These are phyloP conservation scores for Sinopyrophorus schimmeli DNA, from an alignment of 2,888 invertebrate genomes.

Conservation along the genomic window DNA sequence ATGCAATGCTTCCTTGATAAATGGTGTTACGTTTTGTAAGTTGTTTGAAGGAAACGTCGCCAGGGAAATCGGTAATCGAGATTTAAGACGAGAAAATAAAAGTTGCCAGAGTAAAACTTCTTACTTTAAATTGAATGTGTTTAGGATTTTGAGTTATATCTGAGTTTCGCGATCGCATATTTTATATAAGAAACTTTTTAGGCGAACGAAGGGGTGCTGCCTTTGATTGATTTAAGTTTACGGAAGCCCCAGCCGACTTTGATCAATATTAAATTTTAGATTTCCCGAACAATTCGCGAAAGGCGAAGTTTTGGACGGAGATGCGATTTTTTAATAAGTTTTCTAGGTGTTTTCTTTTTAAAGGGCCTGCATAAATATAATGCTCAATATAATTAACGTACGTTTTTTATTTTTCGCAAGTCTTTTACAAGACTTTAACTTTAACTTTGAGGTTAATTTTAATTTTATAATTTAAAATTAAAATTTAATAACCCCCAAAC, in stretches of 20 bases:
- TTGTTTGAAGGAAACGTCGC: slow-evolving; percentile 29
- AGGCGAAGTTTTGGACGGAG: slow-evolving; percentile 19
- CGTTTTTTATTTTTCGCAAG: no score
- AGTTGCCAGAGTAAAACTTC: slow-evolving; percentile 27
- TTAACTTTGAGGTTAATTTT: no score
- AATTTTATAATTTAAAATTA: no score
- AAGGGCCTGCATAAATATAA: no score
- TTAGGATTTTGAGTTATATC: slow-evolving; percentile 32
- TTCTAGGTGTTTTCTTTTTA: no score
- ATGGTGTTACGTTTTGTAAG: slow-evolving; percentile 31
- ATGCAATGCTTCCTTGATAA: slow-evolving; percentile 31
- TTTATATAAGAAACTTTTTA: slow-evolving; percentile 32
- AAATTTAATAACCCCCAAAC: no score
- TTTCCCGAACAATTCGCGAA: slow-evolving; percentile 25
- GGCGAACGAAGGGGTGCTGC: slow-evolving; percentile 29
- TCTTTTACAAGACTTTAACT: no score
- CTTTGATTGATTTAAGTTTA: slow-evolving; percentile 32
- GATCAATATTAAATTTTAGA: slow-evolving; percentile 30
- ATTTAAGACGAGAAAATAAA: slow-evolving; percentile 31
- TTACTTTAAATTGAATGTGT: slow-evolving; percentile 33
- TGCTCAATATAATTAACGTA: no score
- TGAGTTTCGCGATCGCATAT: slow-evolving; percentile 26
- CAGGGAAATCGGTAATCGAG: slow-evolving; percentile 29
- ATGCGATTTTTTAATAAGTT: no score
- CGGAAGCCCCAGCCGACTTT: slow-evolving; percentile 25